Base-by-base conservation (phyloP, 2,797 vertebrate species). In the Acanthurus lineatus region DNA sequence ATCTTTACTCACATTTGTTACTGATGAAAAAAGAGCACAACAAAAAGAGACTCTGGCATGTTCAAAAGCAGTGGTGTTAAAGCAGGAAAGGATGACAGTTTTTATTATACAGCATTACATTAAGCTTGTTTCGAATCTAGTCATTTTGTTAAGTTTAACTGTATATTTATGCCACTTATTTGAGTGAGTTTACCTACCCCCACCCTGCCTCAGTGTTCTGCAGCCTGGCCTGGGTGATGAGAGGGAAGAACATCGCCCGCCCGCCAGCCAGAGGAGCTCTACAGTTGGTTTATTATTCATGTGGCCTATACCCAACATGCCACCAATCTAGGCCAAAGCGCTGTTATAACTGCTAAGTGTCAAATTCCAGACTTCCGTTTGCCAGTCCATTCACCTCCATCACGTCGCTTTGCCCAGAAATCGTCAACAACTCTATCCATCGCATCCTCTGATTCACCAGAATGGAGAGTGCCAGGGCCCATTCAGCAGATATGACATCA, bases 251-350 rank as follows among this genome's bases (percentile, higher is more conserved):
- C 89, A 90, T 92, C 92, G 83, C 65, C 81, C 82, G 83, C 65
- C 81, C 82, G 76, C 66, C 88, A 91, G 88, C 90, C 90, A 90
- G 86, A 87, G 86, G 90, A 88, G 77, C 88, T 88, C 86, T 74
- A 83, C 90, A 72, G 83, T 80, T 80, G 63, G 62, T 95, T 90
- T 83, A 94, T 95, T 93, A 95, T 95, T 95, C 84, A 95, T 95
- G 89, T 79, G 83, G 59, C 84, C 85, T 88, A 42, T 42, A 77
- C 84, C 87, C 88, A 86, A 87, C 91, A 86, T 90, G 82, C 80
- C 74, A 79, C 59, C 89, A 86, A 95, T 93, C 89, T 95, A 93
- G 93, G 93, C 87, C 93, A 94, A 86, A 87, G 83, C 28, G 14
- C 84, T 83, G 82, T 86, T 91, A 79, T 76, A 90, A 74, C 85